A percentile compares a stretch with the other conserved stretches of the same genome.
Conservation (phyloP, 1,140 invertebrate species). For the Ephestia elutella region DNA sequence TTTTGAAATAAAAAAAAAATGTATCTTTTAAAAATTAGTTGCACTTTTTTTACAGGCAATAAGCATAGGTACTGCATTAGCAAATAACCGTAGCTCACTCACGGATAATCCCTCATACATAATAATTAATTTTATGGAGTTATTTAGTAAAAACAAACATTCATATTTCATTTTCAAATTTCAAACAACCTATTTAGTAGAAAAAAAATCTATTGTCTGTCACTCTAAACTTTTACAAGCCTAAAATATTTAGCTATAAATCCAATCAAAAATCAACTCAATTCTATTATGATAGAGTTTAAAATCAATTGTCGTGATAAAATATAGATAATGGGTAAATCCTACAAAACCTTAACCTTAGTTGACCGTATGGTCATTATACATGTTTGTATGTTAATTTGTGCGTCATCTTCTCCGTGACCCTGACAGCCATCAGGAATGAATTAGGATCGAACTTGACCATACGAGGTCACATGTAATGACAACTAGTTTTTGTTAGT, state of each 20-base stretch:
- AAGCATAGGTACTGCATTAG: no score
- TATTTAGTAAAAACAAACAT: no score
- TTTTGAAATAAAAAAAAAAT: no score
- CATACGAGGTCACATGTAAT: not conserved
- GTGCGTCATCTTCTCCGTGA: not conserved
- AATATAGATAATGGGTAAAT: not conserved
- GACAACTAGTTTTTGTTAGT: not conserved
- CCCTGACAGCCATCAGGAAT: not conserved
- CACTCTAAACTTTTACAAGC: not conserved
- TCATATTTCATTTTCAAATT: not conserved
- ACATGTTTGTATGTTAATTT: slow-evolving; percentile 5
- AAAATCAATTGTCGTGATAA: not conserved
- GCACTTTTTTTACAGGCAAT: no score
- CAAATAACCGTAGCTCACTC: no score
- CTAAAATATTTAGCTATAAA: not conserved
- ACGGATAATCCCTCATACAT: no score
- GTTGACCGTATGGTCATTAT: slow-evolving; percentile 3
- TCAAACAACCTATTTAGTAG: not conserved
- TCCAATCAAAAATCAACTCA: not conserved
- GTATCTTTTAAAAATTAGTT: no score
- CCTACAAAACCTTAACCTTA: not conserved
- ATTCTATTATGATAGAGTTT: not conserved
- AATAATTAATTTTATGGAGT: no score
- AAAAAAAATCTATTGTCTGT: slow-evolving; percentile 3
- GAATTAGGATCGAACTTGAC: slow-evolving; percentile 1